Evolutionary conservation across 2,113 vertebrate species (phyloP).

Genomic region (Pygoscelis antarcticus): DNA sequence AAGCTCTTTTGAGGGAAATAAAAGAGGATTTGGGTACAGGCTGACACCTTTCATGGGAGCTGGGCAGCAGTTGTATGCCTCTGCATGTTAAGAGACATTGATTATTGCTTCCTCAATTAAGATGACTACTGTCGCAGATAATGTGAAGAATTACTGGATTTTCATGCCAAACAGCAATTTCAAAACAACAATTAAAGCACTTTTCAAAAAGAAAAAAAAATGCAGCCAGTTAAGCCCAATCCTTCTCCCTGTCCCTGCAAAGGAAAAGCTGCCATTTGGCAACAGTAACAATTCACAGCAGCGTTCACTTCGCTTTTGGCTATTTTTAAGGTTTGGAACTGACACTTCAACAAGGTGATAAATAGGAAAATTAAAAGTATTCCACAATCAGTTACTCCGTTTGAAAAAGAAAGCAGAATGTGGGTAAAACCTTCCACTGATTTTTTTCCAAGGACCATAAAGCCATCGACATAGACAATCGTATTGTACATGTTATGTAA

Average conservation of each 20-base stretch:
- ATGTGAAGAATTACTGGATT: background rate
- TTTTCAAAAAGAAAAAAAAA: background rate
- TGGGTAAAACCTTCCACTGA: background rate
- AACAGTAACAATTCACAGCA: background rate
- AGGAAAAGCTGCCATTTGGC: background rate
- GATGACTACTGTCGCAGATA: background rate
- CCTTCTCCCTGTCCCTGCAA: background rate
- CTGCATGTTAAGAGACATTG: background rate
- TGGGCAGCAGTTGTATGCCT: background rate
- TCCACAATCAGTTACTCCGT: background rate
- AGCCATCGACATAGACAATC: background rate
- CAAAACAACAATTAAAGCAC: background rate
- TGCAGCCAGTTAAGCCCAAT: background rate
- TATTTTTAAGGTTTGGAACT: background rate
- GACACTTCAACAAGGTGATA: background rate
- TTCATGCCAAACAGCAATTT: background rate
- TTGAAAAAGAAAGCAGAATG: background rate
- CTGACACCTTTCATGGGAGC: background rate
- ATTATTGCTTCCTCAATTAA: background rate
- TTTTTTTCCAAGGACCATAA: background rate
- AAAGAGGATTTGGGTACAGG: background rate
- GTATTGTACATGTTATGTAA: background rate
- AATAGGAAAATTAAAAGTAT: background rate
- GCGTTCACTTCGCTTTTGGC: background rate
- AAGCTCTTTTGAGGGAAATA: background rate